These are phyloP conservation scores for Pogonognathellus flavescens DNA, from an alignment of 1,140 invertebrate genomes.

Conservation along the genomic window DNA sequence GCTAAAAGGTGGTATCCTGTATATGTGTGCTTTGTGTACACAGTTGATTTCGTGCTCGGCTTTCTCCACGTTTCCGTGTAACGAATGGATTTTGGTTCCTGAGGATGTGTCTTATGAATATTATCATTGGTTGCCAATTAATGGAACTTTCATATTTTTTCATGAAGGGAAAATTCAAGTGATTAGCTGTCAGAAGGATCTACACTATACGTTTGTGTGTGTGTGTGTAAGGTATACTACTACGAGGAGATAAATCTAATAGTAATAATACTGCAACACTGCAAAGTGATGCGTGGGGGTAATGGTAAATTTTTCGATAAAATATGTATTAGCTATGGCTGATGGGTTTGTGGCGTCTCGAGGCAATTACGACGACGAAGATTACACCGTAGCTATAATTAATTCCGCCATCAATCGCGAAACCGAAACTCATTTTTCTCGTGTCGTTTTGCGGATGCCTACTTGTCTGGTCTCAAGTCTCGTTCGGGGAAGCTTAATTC, in stretches of 20 bases:
- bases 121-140: conserved; percentile 30
- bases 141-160: not conserved
- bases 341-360: not conserved
- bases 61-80: not conserved
- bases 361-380: conserved; percentile 22
- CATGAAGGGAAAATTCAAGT: not conserved
- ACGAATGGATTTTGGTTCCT: not conserved
- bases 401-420: conserved; percentile 35
- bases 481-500: not conserved
- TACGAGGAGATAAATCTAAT: not conserved
- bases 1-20: too few relatives aligned
- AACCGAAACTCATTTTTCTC: conserved; percentile 37
- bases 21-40: not conserved
- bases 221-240: too few relatives aligned
- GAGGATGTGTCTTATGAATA: not conserved
- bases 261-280: not conserved
- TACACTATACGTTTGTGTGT: not conserved
- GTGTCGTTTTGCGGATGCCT: not conserved
- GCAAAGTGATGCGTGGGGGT: not conserved
- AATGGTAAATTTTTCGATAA: not conserved
- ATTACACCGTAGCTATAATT: conserved; percentile 41
- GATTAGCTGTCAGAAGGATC: conserved; percentile 30
- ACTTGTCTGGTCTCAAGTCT: not conserved
- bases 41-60: not conserved
- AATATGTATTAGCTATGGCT: conserved; percentile 20